Evolutionary conservation across 2,113 vertebrate species (phyloP).

Genomic region (Willisornis vidua): DNA sequence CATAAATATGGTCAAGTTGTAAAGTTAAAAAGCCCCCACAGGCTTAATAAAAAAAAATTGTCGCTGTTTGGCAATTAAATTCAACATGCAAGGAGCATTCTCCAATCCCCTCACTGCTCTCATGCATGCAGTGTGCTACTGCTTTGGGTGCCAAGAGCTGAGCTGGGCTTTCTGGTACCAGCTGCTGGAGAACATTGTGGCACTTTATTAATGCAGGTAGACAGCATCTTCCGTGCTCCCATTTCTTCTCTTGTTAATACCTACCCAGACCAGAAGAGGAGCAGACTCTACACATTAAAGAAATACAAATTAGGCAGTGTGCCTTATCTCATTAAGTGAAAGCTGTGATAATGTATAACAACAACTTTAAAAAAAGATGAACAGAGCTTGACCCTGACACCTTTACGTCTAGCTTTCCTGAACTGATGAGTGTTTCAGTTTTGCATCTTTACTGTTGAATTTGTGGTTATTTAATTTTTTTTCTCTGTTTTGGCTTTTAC

Average conservation of each 20-base stretch:
- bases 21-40: neutral
- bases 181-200: neutral
- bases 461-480: neutral
- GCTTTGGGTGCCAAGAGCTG: neutral
- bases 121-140: neutral
- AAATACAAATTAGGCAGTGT: neutral
- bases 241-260: neutral
- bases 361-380: neutral
- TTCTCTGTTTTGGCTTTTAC: neutral
- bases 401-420: constrained; percentile 9
- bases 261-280: neutral
- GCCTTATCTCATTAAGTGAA: neutral
- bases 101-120: neutral
- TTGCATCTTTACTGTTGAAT: neutral
- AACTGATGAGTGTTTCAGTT: neutral
- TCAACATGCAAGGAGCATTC: neutral
- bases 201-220: neutral
- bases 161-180: neutral
- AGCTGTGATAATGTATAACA: neutral
- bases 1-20: neutral
- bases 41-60: neutral
- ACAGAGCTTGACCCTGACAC: neutral
- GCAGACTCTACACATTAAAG: neutral
- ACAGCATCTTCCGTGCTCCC: neutral
- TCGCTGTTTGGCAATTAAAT: neutral